Base-by-base conservation (phyloP, 2,888 invertebrate species). In the Vanessa cardui region DNA sequence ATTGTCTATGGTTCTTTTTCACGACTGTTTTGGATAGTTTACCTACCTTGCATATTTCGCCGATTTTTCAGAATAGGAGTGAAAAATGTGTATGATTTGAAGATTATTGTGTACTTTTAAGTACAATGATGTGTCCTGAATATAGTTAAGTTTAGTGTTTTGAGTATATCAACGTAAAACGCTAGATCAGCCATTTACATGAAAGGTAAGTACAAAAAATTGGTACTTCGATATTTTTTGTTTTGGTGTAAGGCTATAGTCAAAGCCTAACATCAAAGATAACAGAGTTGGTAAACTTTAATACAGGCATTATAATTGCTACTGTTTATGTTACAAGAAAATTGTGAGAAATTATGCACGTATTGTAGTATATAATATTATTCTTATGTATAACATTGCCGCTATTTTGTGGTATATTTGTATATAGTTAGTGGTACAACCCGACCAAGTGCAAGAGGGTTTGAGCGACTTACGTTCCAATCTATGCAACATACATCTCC, bases 21-120 rank as follows among this genome's bases (percentile, higher is more conserved):
- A 92, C 89, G 92, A 92, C 92, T 92, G 92, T 92, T 92, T 92
- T 92, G 92, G 86, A 89, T 91, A 90, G 90, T 90, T 90, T 89
- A 88, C 85, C 85, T 90, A 88, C 86, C 89, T 89, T 85, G 87
- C 86, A 70, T 88, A 88, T 80, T 90, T 89, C 86, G 90, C 92
- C 91, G 91, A 92, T 84, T 92, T 89, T 88, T 88, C 86, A 84
- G 83, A 84, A 77, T 83, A 78, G 74, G 78, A 82, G 82, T 83
- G 82, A 78, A 88, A 84, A 79, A 90, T 90, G 88, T 83, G 81
- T 83, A 80, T 82, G 77, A 80, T 84, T 88, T 83, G 79, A 75
- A 76, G 76, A 78, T 76, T 77, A 78, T 83, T 82, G 71, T 74
- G 71, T 83, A 79, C 76, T 78, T 76, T 70, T 76, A 77, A 74